Base-by-base conservation (phyloP, 2,113 vertebrate species). In the Etia nguti region DNA sequence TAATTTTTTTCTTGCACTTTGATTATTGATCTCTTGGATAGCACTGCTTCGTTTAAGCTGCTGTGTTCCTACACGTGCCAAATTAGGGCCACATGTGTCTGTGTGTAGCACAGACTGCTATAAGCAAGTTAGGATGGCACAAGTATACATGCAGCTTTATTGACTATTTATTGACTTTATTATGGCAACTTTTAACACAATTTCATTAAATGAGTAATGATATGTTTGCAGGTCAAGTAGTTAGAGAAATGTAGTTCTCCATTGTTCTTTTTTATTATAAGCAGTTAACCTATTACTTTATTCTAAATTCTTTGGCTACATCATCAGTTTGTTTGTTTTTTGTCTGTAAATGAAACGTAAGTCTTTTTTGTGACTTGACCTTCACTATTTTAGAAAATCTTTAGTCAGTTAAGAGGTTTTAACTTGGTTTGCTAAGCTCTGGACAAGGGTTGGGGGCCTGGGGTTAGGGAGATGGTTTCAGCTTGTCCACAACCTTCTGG, bases 1-100 rank as follows among this genome's bases (percentile, higher is more conserved):
- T 68, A 55, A 57, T 82, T 88, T 91, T 92, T 54, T 86, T 48
- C 41, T 56, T 80, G 50, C 34, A 59, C 82, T 87, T 79, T 62
- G 59, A 88, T 89, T 86, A 92, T 92, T 93, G 88, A 89, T 90
- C 81, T 75, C 68, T 88, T 90, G 85, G 82, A 79, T 68, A 84
- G 82, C 18, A 10, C 57, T 55, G 57, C 80, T 54, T 89, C 10
- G 22, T 91, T 90, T 86, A 85, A 81, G 43, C 52, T 36, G 50
- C 55, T 60, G 65, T 81, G 55, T 81, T 89, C 48, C 70, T 62
- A 90, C 70, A 68, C 20, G 24, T 85, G 52, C 83, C 52, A 22
- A 70, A 89, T 87, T 91, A 57, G 59, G 82, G 89, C 83, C 79
- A 82, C 83, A 86, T 70, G 36, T 38, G 79, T 77, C 26, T 29